Base-by-base conservation (phyloP, 2,888 invertebrate species). In the Epiperipatus broadwayi region DNA sequence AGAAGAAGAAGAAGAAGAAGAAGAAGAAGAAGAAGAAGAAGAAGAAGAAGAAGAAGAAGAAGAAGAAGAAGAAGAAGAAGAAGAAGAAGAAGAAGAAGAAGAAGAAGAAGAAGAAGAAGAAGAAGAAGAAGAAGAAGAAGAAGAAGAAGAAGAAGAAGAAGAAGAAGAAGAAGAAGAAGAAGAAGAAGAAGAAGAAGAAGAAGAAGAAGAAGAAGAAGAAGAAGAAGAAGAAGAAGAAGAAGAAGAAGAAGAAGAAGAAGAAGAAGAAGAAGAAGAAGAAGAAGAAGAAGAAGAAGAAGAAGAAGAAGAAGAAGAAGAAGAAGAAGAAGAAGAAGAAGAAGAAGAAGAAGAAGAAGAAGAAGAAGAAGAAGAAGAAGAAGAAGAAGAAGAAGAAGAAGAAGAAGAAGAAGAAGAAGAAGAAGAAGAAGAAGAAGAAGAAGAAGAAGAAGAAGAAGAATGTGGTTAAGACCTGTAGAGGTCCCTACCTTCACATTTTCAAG, bases 1-100 rank as follows among this genome's bases (percentile, higher is more conserved):
- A 25, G 25, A 25, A 25, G 25, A 25, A 25, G 25, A 25, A 25
- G 25, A 25, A 25, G 25, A 25, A 25, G 25, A 25, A 25, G 25
- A 25, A 25, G 25, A 25, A 25, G 25, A 25, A 25, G 25, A 25
- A 25, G 25, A 25, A 25, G 25, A 25, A 25, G 25, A 25, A 25
- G 25, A 25, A 25, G 25, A 25, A 25, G 25, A 25, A 25, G 25
- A 25, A 25, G 25, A 25, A 25, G 25, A 25, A 25, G 25, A 25
- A 25, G 25, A 25, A 25, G 25, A 25, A 25, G 25, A 25, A 25
- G 25, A 25, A 25, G 25, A 25, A 25, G 25, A 25, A 25, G 25
- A 25, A 25, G 25, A 25, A 25, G 25, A 25, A 25, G 25, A 25
- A 25, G 25, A 25, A 25, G 25, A 25, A 25, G 25, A 25, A 25